A percentile compares a stretch with the other conserved stretches of the same genome.
Evolutionary conservation across 2,797 vertebrate genomes (phyloP).

Genomic region (Protonibea diacanthus): DNA sequence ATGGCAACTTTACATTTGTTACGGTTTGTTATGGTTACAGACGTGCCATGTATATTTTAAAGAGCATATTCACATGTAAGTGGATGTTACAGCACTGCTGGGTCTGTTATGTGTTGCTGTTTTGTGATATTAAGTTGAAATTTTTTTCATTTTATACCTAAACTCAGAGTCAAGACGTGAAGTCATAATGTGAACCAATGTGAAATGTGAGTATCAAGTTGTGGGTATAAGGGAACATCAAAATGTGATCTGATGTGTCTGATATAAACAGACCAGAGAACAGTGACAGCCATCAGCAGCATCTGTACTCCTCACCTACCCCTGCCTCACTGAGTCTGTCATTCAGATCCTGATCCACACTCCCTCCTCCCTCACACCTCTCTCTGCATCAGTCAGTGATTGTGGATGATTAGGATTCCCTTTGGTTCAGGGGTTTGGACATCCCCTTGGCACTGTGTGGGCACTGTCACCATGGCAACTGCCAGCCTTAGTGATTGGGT

Average conservation of each 20-base stretch:
- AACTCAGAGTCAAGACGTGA: no score
- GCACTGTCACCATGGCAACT: conserved; percentile 52
- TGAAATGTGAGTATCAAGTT: no score
- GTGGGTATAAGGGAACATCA: background rate
- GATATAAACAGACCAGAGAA: background rate
- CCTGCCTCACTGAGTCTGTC: background rate
- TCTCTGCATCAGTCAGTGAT: background rate
- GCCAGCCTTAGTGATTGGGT: conserved; percentile 22
- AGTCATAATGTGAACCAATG: no score
- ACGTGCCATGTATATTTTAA: no score
- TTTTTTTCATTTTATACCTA: no score
- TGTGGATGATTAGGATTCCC: conserved; percentile 28
- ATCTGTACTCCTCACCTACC: background rate
- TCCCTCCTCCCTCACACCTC: background rate
- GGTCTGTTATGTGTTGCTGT: no score
- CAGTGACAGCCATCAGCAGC: background rate
- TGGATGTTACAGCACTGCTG: no score
- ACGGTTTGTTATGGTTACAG: no score
- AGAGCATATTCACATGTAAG: no score
- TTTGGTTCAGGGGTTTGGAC: conserved; percentile 12
- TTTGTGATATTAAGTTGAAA: no score
- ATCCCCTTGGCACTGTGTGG: conserved; percentile 33
- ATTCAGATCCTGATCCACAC: background rate
- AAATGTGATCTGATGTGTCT: background rate
- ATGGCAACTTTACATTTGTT: no score